Conservation (phyloP, 2,888 invertebrate genomes). For the Sphecodes monilicornis region DNA sequence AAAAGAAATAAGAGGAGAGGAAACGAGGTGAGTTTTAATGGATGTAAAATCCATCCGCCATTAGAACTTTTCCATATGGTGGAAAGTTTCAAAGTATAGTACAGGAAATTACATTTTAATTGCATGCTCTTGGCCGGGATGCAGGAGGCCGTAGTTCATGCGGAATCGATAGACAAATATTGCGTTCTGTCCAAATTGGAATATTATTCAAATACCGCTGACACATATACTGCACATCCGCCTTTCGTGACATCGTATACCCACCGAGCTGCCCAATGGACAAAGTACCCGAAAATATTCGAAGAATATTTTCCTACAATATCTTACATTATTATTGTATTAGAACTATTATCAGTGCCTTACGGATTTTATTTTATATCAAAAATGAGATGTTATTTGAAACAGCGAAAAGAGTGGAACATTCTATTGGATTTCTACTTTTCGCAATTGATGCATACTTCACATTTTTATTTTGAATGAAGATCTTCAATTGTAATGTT, state of each 20-base stretch:
- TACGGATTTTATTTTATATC: background rate
- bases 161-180: conserved; percentile 27
- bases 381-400: too few relatives aligned
- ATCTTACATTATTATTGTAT: background rate
- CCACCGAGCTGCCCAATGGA: background rate
- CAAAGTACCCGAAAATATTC: background rate
- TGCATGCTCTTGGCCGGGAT: conserved; percentile 14
- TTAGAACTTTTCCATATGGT: conserved; percentile 24
- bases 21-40: conserved; percentile 36
- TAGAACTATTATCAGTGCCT: background rate
- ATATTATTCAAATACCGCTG: background rate
- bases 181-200: background rate
- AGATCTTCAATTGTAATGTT: too few relatives aligned
- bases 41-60: conserved; percentile 40
- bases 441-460: too few relatives aligned
- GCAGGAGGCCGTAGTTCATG: conserved; percentile 13
- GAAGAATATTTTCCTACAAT: background rate
- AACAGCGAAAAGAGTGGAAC: too few relatives aligned
- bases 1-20: background rate
- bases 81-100: conserved; percentile 29
- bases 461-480: too few relatives aligned
- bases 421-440: too few relatives aligned
- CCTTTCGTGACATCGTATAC: background rate
- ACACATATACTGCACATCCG: background rate
- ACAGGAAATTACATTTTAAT: conserved; percentile 40